Conservation (phyloP, 2,797 vertebrate species). For the Coccyzus lansbergi region DNA sequence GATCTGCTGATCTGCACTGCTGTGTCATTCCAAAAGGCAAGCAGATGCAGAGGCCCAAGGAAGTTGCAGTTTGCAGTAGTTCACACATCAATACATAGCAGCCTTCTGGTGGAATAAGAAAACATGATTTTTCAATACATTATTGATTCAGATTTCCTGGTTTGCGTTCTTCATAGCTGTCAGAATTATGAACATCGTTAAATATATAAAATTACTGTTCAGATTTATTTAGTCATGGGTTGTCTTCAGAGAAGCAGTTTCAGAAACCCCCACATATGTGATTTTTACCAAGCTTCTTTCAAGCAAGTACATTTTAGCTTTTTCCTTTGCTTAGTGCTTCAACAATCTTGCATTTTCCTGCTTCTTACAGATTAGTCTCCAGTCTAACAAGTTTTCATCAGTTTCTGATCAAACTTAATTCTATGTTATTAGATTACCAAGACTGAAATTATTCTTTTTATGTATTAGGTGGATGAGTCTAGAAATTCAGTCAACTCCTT, state of each 20-base stretch:
- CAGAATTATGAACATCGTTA: background rate
- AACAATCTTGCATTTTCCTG: background rate
- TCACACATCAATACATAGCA: background rate
- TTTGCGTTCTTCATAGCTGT: background rate
- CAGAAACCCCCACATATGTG: background rate
- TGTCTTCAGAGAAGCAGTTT: background rate
- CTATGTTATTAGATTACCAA: background rate
- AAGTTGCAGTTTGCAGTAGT: background rate
- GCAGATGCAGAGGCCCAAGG: background rate
- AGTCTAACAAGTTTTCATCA: background rate
- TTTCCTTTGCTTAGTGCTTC: background rate
- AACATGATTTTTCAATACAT: rapidly evolving
- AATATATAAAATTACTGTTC: background rate
- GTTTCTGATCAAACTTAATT: background rate
- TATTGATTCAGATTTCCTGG: background rate
- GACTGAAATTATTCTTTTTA: background rate
- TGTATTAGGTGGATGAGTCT: background rate
- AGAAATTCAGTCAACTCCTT: background rate
- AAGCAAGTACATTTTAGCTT: background rate
- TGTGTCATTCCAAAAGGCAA: background rate
- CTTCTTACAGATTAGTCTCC: background rate
- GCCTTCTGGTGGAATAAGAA: background rate
- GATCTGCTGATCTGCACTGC: background rate
- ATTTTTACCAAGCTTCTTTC: background rate
- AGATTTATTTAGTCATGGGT: background rate